Evolutionary conservation across 2,888 invertebrate species (phyloP), one percentile per base, ranked within the genome.

Genomic region (Melolontha melolontha): DNA sequence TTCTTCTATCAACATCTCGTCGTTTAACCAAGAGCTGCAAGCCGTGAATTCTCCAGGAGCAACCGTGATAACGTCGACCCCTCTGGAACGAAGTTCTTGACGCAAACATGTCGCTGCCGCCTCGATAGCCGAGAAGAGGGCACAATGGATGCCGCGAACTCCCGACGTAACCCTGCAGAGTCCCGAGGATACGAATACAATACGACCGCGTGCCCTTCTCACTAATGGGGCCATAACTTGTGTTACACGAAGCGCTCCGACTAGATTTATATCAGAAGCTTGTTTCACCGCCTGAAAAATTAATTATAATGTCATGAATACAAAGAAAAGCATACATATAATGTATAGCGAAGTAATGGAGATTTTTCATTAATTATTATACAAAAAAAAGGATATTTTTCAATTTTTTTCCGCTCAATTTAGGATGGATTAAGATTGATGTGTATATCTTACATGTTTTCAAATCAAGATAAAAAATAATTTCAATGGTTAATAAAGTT

Each of bases 11-110:
- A 83, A 79, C 14, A 77, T 73, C 27, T 83, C 87, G 73, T 92
- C 91, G 16, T 88, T 89, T 8, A 93, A 83, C 93, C 93, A 93
- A 1, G 90, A 89, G 75, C 89, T 92, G 78, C 94, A 94, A 0
- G 93, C 91, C 7, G 93, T 90, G 76, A 91, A 93, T 82, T 94
- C 94, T 47, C 95, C 94, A 44, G 94, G 92, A 72, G 94, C 93
- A 41, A 95, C 91, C 22, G 94, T 88, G 55, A 93, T 90, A 12
- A 95, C 93, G 79, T 94, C 92, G 10, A 95, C 94, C 54, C 92
- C 92, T 79, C 93, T 89, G 63, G 91, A 87, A 74, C 90, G 89
- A 82, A 94, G 89, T 82, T 95, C 94, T 74, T 93, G 87, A 49
- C 95, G 88, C 64, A 95, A 86, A 78, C 93, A 94, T 71, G 91